Evolutionary conservation across 2,888 invertebrate genomes (phyloP), one percentile per base, ranked within the genome.

Genomic region (Pheosia tremula): DNA sequence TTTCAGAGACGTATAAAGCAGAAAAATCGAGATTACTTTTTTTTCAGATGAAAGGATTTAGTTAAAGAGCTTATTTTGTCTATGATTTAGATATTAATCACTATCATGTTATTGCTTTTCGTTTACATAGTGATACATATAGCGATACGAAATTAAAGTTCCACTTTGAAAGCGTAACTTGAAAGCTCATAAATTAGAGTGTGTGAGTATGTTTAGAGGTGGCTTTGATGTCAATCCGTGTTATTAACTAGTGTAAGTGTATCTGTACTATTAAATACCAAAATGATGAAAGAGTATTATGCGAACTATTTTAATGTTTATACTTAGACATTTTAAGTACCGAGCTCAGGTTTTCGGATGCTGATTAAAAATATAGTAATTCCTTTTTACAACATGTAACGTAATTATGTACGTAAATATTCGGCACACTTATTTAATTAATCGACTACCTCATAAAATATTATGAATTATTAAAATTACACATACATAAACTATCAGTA

Each of bases 391-490:
- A n/a, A n/a, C n/a, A n/a, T n/a, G n/a, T n/a, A n/a, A n/a, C n/a
- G n/a, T n/a, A n/a, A n/a, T n/a, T n/a, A n/a, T n/a, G n/a, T n/a
- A 6, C 8, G 10, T 9, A 43, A 9, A 6, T 49, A 5, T 5
- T n/a, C n/a, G 13, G 5, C 3, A 49, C 5, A 7, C 11, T 60
- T 24, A 60, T 60, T 68, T 62, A 71, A 68, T 61, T 71, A 68
- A 41, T 6, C 45, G 52, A 57, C 56, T 56, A 55, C 10, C 43
- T 39, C 9, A 39, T 53, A 58, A 60, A 62, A 49, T 10, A 24
- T 50, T 47, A 13, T 45, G 43, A 58, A 62, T 59, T 57, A 36
- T 50, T 63, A 53, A 61, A 63, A 59, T 63, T 68, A 59, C 24
- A 24, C 24, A 24, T 24, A 24, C 24, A 24, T 24, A 24, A 24